phyloP scores from a whole-genome alignment of 2,113 vertebrate genomes.

The Oceanodroma tethys region DNA sequence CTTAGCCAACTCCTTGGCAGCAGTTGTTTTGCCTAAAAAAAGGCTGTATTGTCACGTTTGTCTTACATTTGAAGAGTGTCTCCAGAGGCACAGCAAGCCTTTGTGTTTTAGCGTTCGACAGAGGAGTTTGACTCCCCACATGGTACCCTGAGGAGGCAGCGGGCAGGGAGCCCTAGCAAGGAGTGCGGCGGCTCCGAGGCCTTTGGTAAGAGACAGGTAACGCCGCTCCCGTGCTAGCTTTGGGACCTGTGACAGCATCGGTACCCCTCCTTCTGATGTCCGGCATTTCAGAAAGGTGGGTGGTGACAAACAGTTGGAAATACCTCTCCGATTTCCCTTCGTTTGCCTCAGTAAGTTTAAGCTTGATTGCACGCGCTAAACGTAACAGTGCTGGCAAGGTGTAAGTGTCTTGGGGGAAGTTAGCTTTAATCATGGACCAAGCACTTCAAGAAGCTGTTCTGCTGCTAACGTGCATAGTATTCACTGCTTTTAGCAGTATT shows the following conservation, averaged over 20 bases:
- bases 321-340: background rate
- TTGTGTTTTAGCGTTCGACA: rapidly evolving
- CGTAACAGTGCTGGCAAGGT: background rate
- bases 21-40: background rate
- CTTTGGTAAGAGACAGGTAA: background rate
- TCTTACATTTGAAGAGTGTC: background rate
- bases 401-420: background rate
- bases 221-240: too few species aligned
- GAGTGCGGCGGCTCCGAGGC: background rate
- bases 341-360: background rate
- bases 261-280: background rate
- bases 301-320: too few species aligned
- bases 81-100: background rate
- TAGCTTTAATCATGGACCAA: background rate
- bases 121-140: background rate
- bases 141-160: background rate
- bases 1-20: background rate
- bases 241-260: background rate
- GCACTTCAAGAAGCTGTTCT: background rate
- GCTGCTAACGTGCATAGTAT: background rate
- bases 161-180: background rate
- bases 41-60: background rate
- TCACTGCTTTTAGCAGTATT: background rate
- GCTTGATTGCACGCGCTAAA: too few species aligned
- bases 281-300: background rate